Percentiles rank a stretch among this genome's conserved stretches.
Evolutionary conservation across 1,140 invertebrate species (phyloP).

Genomic region (Drosophila saltans): DNA sequence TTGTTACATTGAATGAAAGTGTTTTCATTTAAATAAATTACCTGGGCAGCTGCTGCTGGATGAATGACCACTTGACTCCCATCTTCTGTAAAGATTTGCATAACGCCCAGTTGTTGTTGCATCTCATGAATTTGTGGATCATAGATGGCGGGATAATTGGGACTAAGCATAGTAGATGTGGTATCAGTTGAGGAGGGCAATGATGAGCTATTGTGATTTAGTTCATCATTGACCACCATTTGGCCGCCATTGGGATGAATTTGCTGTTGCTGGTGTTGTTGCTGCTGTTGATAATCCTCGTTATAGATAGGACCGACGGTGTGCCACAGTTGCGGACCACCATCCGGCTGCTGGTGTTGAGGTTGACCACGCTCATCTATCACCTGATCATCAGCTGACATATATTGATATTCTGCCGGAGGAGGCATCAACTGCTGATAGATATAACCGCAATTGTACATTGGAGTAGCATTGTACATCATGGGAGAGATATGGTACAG

Average conservation of each 20-base stretch:
- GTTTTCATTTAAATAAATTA: slow-evolving; percentile 23
- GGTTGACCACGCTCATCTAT: slow-evolving; percentile 59
- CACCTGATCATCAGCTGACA: slow-evolving; percentile 40
- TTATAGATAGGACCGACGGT: slow-evolving; percentile 58
- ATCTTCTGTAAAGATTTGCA: slow-evolving; percentile 76
- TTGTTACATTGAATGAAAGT: neutral
- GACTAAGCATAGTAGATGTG: slow-evolving; percentile 75
- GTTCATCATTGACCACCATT: slow-evolving; percentile 60
- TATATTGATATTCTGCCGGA: slow-evolving; percentile 61
- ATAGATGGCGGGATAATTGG: slow-evolving; percentile 72
- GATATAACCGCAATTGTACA: slow-evolving; percentile 63
- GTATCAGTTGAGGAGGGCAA: slow-evolving; percentile 68
- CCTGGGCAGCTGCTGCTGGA: slow-evolving; percentile 57
- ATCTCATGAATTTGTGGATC: slow-evolving; percentile 76
- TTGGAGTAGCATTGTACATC: slow-evolving; percentile 39
- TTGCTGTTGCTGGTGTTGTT: slow-evolving; percentile 46
- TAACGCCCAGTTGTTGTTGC: slow-evolving; percentile 77
- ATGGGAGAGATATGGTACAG: slow-evolving; percentile 53
- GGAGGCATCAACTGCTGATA: slow-evolving; percentile 57
- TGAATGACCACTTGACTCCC: slow-evolving; percentile 66
- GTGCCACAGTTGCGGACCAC: slow-evolving; percentile 67
- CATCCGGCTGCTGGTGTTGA: slow-evolving; percentile 41
- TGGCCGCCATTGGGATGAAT: slow-evolving; percentile 39
- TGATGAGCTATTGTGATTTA: slow-evolving; percentile 74
- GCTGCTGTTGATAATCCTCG: slow-evolving; percentile 65